Conservation (phyloP, 2,797 vertebrate species). For the Nyctibius grandis region DNA sequence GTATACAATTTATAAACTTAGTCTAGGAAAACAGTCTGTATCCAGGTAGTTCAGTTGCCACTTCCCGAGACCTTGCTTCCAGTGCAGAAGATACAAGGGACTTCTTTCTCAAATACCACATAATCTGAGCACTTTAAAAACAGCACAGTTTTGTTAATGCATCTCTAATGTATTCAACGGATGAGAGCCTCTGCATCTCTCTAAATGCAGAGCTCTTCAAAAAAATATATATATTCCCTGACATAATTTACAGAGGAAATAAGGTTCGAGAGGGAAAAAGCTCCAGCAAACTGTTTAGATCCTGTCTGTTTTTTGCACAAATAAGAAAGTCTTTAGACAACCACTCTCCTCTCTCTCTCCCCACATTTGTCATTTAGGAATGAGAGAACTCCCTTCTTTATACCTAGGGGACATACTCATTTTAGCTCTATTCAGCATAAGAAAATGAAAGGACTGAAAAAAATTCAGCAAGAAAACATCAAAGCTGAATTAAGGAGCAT, state of each 20-base stretch:
- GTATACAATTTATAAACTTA: neutral
- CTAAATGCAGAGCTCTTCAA: neutral
- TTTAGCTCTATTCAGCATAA: conserved; percentile 31
- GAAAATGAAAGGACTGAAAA: conserved; percentile 55
- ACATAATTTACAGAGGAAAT: neutral
- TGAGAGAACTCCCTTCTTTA: conserved; percentile 11
- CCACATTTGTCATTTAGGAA: neutral
- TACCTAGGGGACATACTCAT: conserved; percentile 8
- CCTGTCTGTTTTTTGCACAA: neutral
- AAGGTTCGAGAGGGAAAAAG: neutral
- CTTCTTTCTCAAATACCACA: neutral
- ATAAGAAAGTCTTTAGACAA: neutral
- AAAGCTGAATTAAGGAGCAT: neutral
- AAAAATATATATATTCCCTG: neutral
- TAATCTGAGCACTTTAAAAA: neutral
- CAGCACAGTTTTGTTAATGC: neutral
- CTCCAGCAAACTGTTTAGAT: neutral
- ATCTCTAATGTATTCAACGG: neutral
- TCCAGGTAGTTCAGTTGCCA: no score
- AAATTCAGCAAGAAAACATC: conserved; percentile 39
- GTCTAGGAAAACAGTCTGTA: neutral
- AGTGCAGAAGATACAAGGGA: neutral
- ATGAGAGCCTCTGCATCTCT: neutral
- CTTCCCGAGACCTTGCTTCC: neutral
- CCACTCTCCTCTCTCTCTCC: neutral